Evolutionary conservation across 2,113 vertebrate species (phyloP).

Genomic region (Percopsis transmontana): DNA sequence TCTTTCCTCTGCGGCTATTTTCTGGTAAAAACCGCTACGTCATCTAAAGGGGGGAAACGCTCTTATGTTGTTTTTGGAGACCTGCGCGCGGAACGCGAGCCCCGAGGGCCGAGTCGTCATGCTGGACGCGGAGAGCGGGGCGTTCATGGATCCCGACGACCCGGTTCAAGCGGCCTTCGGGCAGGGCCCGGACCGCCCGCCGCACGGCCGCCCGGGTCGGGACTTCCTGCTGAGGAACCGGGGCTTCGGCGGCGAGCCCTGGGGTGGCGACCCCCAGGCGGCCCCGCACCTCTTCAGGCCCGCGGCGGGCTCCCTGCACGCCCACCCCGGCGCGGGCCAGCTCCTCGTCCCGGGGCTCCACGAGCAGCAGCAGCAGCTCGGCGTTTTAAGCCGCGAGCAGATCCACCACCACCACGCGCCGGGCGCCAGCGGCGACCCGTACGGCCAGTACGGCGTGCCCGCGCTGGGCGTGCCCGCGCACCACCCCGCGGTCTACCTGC

Average conservation of each 20-base stretch:
- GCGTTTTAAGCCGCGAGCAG: slow-evolving; percentile 71
- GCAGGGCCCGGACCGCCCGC: slow-evolving; percentile 82
- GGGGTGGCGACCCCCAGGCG: slow-evolving; percentile 80
- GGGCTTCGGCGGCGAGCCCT: slow-evolving; percentile 80
- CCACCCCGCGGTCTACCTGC: slow-evolving; percentile 86
- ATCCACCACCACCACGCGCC: slow-evolving; percentile 1
- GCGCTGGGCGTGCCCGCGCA: slow-evolving; percentile 69
- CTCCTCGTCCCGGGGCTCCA: slow-evolving; percentile 87
- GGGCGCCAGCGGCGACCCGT: slow-evolving; percentile 34
- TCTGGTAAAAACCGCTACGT: no score
- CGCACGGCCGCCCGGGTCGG: slow-evolving; percentile 84
- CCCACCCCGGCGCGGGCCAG: slow-evolving; percentile 79
- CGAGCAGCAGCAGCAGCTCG: slow-evolving; percentile 88
- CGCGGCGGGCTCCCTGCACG: slow-evolving; percentile 74
- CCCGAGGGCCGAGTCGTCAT: slow-evolving; percentile 82
- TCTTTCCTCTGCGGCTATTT: no score
- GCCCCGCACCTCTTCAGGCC: slow-evolving; percentile 85
- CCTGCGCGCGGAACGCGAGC: slow-evolving; percentile 85
- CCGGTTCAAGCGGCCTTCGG: slow-evolving; percentile 81
- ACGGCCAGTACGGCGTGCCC: slow-evolving; percentile 44
- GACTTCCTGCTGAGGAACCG: slow-evolving; percentile 89
- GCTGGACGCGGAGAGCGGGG: slow-evolving; percentile 83
- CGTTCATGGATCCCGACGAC: slow-evolving; percentile 75
- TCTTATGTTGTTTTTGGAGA: slow-evolving; percentile 83
- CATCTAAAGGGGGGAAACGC: no score